A percentile compares a stretch with the other conserved stretches of the same genome.
phyloP scores from a whole-genome alignment of 2,888 invertebrate species.

The Mesoligia furuncula region DNA sequence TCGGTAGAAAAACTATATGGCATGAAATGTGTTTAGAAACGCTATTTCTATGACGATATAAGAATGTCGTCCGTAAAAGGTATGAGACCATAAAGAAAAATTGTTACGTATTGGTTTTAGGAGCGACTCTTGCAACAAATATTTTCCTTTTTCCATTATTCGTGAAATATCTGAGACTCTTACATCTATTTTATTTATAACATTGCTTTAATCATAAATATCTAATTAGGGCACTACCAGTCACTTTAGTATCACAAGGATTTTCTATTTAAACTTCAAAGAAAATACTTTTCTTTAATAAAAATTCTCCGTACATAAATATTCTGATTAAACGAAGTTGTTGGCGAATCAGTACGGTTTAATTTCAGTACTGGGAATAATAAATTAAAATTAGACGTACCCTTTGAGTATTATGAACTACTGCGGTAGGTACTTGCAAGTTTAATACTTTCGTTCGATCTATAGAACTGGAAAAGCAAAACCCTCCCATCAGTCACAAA shows the following conservation, averaged over 20 bases:
- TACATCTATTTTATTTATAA: slow-evolving; percentile 8
- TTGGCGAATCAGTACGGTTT: neutral
- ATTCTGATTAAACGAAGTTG: slow-evolving; percentile 32
- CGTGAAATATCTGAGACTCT: slow-evolving; percentile 4
- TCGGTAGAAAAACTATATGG: slow-evolving; percentile 25
- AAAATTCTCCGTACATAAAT: neutral
- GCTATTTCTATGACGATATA: slow-evolving; percentile 42
- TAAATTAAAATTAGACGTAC: neutral
- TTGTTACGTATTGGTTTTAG: slow-evolving; percentile 43
- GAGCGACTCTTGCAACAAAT: slow-evolving; percentile 16
- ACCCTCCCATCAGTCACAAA: neutral
- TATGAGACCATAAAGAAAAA: slow-evolving; percentile 49
- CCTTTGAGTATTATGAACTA: slow-evolving; percentile 1
- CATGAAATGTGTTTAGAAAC: slow-evolving; percentile 40
- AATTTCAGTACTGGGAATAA: neutral
- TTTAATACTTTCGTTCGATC: neutral
- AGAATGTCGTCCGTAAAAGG: slow-evolving; percentile 53
- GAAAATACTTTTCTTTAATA: slow-evolving; percentile 11
- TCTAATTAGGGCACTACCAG: slow-evolving; percentile 11
- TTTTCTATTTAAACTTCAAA: slow-evolving; percentile 18
- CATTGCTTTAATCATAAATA: slow-evolving; percentile 1
- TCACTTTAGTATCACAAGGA: slow-evolving; percentile 3
- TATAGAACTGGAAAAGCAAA: slow-evolving; percentile 10
- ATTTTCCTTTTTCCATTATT: slow-evolving; percentile 14
- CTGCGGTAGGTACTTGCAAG: neutral